phyloP scores from a whole-genome alignment of 2,797 vertebrate species.

The Bucorvus abyssinicus region DNA sequence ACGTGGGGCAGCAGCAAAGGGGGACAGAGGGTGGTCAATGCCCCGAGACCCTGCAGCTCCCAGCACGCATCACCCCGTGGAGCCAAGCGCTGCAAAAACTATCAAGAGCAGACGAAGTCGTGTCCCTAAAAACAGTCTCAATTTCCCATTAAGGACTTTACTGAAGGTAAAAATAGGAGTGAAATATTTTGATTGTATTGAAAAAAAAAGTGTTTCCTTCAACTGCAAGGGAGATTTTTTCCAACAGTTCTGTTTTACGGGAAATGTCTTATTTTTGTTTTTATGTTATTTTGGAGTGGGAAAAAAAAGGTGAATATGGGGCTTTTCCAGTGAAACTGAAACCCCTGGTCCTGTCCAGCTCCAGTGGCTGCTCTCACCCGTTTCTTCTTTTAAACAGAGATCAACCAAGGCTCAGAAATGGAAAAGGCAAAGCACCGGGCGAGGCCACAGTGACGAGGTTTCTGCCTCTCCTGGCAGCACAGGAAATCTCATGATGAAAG shows the following conservation, averaged over 20 bases:
- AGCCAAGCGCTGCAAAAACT: rapidly evolving
- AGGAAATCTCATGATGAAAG: neutral
- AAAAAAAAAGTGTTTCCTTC: neutral
- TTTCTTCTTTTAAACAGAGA: neutral
- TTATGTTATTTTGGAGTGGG: neutral
- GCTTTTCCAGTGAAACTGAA: conserved; percentile 6
- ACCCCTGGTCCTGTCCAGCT: neutral
- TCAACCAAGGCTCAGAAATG: neutral
- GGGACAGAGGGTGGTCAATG: neutral
- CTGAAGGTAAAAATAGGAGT: conserved; percentile 6
- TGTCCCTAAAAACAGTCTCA: neutral
- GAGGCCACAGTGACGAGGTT: neutral
- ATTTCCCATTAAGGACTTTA: neutral
- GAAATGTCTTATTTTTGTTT: neutral
- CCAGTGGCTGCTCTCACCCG: neutral
- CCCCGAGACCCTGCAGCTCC: rapidly evolving
- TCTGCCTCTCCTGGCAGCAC: neutral
- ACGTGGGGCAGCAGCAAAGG: neutral
- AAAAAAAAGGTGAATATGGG: neutral
- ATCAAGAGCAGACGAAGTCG: neutral
- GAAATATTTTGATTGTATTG: neutral
- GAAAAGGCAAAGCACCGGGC: neutral
- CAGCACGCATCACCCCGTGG: rapidly evolving
- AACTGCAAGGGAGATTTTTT: neutral
- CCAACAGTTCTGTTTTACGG: neutral